phyloP scores from a whole-genome alignment of 2,888 invertebrate species.

The Empis stercorea region DNA sequence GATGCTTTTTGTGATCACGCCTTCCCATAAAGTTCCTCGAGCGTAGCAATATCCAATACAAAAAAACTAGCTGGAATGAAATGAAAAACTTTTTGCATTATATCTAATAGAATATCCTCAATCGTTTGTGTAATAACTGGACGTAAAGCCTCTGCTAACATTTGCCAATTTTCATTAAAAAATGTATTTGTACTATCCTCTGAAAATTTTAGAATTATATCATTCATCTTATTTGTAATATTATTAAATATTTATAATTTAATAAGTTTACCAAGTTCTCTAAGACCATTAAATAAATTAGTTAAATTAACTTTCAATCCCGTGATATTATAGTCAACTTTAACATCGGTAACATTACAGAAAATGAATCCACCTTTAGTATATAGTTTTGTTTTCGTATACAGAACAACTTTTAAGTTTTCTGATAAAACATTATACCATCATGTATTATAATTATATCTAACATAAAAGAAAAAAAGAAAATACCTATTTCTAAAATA shows the following conservation, averaged over 20 bases:
- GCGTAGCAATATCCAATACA: constrained; percentile 45
- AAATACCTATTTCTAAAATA: constrained; percentile 56
- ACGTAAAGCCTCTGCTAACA: constrained; percentile 55
- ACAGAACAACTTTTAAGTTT: constrained; percentile 52
- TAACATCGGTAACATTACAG: constrained; percentile 53
- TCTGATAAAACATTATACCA: constrained; percentile 30
- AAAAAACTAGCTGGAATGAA: constrained; percentile 57
- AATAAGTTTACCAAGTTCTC: constrained; percentile 49
- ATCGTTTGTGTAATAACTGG: constrained; percentile 57
- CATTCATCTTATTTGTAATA: neutral
- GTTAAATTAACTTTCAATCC: constrained; percentile 54
- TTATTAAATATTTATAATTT: neutral
- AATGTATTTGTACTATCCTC: constrained; percentile 65
- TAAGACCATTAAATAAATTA: constrained; percentile 59
- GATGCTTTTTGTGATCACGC: too few species aligned
- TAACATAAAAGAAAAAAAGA: neutral
- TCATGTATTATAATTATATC: too few species aligned
- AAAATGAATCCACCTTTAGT: constrained; percentile 50
- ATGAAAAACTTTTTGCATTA: constrained; percentile 53
- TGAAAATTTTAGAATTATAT: too few species aligned
- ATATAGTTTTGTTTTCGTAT: constrained; percentile 51
- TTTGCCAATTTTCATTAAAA: constrained; percentile 60
- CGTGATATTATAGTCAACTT: constrained; percentile 54
- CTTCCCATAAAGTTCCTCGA: constrained; percentile 28
- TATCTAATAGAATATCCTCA: constrained; percentile 53